Conservation (phyloP, 2,888 invertebrate species). For the Crematogaster levior region DNA sequence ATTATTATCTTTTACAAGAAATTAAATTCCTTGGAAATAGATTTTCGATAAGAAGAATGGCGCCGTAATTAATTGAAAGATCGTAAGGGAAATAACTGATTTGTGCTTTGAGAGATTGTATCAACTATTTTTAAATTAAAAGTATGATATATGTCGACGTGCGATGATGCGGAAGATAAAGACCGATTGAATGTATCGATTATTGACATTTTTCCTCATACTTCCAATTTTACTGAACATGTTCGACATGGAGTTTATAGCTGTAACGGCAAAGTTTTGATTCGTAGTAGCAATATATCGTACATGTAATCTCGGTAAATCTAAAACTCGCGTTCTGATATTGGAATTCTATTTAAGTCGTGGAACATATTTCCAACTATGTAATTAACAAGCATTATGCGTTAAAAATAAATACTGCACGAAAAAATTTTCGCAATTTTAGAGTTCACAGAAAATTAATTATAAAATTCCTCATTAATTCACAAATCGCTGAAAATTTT, state of each 20-base stretch:
- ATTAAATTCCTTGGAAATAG: slow-evolving; percentile 20
- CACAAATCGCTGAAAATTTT: slow-evolving; percentile 28
- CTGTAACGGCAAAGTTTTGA: slow-evolving; percentile 7
- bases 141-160: slow-evolving; percentile 6
- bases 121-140: slow-evolving; percentile 38
- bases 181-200: slow-evolving; percentile 18
- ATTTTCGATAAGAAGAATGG: slow-evolving; percentile 7
- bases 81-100: slow-evolving; percentile 4
- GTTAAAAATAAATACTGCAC: background rate
- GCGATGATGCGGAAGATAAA: slow-evolving; percentile 4
- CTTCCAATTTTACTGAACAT: slow-evolving; percentile 25
- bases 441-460: background rate
- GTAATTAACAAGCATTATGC: slow-evolving; percentile 18
- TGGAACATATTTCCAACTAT: slow-evolving; percentile 3
- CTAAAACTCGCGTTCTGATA: background rate
- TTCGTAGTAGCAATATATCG: slow-evolving; percentile 33
- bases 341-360: slow-evolving; percentile 26
- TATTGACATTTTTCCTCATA: slow-evolving; percentile 32
- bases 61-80: slow-evolving; percentile 22
- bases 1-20: background rate
- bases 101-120: slow-evolving; percentile 13
- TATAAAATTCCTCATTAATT: slow-evolving; percentile 21
- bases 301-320: slow-evolving; percentile 34
- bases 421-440: background rate
- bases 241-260: slow-evolving; percentile 17